Evolutionary conservation across 2,113 vertebrate species (phyloP).

Genomic region (Morone saxatilis): DNA sequence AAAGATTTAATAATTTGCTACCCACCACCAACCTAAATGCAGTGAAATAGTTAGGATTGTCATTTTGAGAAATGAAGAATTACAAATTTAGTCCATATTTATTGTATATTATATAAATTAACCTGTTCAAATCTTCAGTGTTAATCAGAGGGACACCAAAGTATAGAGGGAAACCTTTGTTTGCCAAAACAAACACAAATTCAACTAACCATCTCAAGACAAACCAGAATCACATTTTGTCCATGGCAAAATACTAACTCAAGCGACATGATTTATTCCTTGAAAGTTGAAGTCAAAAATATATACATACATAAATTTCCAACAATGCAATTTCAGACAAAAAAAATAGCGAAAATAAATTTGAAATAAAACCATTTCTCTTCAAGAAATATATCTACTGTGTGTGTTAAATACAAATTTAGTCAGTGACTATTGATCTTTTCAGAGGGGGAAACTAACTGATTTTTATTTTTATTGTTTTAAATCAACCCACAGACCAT

Average conservation of each 20-base stretch:
- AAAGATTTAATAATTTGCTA: constrained; percentile 15
- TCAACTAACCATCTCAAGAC: constrained; percentile 46
- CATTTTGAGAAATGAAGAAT: constrained; percentile 66
- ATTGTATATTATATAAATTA: constrained; percentile 47
- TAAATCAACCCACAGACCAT: constrained; percentile 61
- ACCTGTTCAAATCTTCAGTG: constrained; percentile 17
- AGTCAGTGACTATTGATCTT: constrained; percentile 50
- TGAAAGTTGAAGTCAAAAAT: constrained; percentile 76
- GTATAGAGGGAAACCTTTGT: constrained; percentile 20
- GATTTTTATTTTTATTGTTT: too few relatives aligned
- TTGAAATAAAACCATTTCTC: constrained; percentile 71
- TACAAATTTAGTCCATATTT: constrained; percentile 55
- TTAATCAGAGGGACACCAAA: constrained; percentile 18
- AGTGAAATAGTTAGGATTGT: constrained; percentile 81
- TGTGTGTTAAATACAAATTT: constrained; percentile 70
- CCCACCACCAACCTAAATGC: constrained; percentile 37
- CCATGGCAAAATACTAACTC: constrained; percentile 68
- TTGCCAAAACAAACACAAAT: constrained; percentile 17
- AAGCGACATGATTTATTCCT: constrained; percentile 80
- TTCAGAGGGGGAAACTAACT: constrained; percentile 27
- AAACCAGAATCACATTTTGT: constrained; percentile 57
- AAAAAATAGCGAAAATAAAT: constrained; percentile 51
- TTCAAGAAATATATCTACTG: constrained; percentile 68
- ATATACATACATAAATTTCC: constrained; percentile 77
- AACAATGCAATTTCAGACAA: constrained; percentile 74